These are phyloP conservation scores for Lasioglossum baleicum DNA, from an alignment of 1,140 invertebrate genomes.

Conservation along the genomic window DNA sequence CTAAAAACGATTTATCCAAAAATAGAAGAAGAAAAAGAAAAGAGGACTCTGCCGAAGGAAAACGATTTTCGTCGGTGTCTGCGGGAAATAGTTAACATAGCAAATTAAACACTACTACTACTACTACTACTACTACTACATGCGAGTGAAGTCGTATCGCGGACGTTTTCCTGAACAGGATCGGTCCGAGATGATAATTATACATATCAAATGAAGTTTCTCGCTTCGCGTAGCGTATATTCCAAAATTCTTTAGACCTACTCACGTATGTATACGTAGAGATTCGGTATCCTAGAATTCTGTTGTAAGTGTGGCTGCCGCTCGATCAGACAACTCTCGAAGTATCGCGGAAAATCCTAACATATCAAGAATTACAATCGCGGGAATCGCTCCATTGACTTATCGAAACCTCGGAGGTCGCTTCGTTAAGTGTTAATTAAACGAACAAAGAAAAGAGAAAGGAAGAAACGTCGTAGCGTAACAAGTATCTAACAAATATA, in stretches of 20 bases:
- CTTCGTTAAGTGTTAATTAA: constrained; percentile 43
- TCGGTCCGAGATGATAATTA: not conserved
- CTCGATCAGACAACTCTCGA: constrained; percentile 23
- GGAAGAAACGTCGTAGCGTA: constrained; percentile 35
- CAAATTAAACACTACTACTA: not conserved
- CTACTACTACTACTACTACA: too few relatives aligned
- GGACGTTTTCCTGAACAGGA: constrained; percentile 14
- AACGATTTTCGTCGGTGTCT: constrained; percentile 44
- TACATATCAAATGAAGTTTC: constrained; percentile 40
- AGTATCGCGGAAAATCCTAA: constrained; percentile 28
- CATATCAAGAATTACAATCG: constrained; percentile 36
- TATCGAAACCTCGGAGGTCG: constrained; percentile 49
- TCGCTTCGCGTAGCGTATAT: constrained; percentile 50
- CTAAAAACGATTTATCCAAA: constrained; percentile 14
- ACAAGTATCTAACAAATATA: constrained; percentile 8
- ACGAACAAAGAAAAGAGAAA: too few relatives aligned
- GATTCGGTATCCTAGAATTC: constrained; percentile 17
- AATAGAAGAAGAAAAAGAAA: constrained; percentile 3
- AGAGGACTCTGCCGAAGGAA: constrained; percentile 3
- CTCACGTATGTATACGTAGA: constrained; percentile 34
- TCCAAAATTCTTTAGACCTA: constrained; percentile 49
- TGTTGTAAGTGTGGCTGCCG: constrained; percentile 28
- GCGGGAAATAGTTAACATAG: not conserved
- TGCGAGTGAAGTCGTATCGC: constrained; percentile 4
- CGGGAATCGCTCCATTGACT: constrained; percentile 50